phyloP scores from a whole-genome alignment of 2,888 invertebrate species.

The Acanthosoma haemorrhoidale region DNA sequence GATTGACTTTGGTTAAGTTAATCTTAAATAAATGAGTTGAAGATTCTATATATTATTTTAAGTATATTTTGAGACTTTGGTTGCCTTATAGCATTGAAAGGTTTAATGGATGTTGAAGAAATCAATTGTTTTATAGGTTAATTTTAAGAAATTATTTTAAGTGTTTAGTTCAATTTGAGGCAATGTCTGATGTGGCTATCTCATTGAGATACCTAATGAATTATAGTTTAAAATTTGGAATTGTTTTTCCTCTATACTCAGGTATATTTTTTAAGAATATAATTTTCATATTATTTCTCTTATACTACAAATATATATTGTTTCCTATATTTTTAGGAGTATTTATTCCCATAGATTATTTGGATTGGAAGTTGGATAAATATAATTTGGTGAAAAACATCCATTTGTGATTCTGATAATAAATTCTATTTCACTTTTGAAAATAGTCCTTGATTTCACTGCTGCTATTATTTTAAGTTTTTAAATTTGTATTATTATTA shows the following conservation, averaged over 20 bases:
- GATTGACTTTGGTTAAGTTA: no score
- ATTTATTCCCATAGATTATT: no score
- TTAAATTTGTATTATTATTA: no score
- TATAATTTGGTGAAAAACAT: no score
- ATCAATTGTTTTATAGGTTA: background rate
- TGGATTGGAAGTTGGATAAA: no score
- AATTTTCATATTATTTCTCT: constrained; percentile 5
- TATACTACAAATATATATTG: background rate
- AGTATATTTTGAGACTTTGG: background rate
- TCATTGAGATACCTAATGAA: background rate
- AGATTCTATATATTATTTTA: background rate
- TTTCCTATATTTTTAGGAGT: background rate
- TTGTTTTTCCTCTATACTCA: constrained; percentile 5
- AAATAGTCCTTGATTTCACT: no score
- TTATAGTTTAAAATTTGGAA: background rate
- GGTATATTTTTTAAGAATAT: constrained; percentile 4
- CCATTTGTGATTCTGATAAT: no score
- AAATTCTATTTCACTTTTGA: no score
- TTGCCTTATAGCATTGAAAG: background rate
- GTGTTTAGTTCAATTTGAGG: background rate
- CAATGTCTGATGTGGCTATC: background rate
- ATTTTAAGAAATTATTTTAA: background rate
- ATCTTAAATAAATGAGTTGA: no score
- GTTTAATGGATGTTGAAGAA: background rate
- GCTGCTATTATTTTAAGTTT: no score